phyloP scores from a whole-genome alignment of 2,113 vertebrate species.

The Daboia siamensis region DNA sequence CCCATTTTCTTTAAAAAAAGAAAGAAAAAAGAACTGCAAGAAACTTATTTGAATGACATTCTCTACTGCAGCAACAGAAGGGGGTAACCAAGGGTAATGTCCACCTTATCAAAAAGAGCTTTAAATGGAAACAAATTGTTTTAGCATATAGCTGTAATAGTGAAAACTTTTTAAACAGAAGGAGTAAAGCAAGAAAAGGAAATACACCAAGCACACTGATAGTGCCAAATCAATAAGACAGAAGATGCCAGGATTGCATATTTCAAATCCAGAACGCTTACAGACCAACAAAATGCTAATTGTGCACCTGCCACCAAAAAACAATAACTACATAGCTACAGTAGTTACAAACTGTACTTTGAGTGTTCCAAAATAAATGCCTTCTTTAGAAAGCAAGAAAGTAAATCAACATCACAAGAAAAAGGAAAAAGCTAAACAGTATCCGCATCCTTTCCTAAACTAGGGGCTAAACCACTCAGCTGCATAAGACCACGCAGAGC shows the following conservation, averaged over 20 bases:
- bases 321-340: too few relatives aligned
- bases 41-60: constrained; percentile 63
- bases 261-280: neutral
- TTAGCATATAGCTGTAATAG: constrained; percentile 45
- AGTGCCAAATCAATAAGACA: constrained; percentile 42
- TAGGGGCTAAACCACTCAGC: neutral
- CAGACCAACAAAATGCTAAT: neutral
- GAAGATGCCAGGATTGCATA: neutral
- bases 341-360: neutral
- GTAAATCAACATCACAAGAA: neutral
- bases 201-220: neutral
- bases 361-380: neutral
- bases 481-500: neutral
- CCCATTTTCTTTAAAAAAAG: constrained; percentile 68
- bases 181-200: constrained; percentile 27
- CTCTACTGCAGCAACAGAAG: constrained; percentile 58
- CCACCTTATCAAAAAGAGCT: constrained; percentile 46
- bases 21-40: constrained; percentile 60
- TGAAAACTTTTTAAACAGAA: constrained; percentile 49
- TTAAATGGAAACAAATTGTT: constrained; percentile 51
- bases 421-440: neutral
- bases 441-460: neutral
- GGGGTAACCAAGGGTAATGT: constrained; percentile 30
- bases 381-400: neutral
- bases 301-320: neutral